Evolutionary conservation across 2,888 invertebrate genomes (phyloP).

Genomic region (Meta bourneti): DNA sequence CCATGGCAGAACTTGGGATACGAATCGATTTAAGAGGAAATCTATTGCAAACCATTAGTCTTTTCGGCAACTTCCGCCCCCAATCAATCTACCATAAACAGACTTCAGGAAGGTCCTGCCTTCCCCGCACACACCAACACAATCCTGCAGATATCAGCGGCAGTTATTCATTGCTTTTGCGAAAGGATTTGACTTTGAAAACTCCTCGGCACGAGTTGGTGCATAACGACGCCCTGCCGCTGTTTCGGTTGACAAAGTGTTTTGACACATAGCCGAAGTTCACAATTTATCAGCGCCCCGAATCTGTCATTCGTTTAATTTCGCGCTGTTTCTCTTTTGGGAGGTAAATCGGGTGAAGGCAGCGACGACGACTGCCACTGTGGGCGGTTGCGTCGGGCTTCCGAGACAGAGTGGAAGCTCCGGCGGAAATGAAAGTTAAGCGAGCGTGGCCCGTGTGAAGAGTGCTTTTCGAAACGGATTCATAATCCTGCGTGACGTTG

Average conservation of each 20-base stretch:
- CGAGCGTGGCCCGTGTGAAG: no score
- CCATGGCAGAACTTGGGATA: constrained; percentile 7
- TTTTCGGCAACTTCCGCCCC: constrained; percentile 32
- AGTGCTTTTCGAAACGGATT: neutral
- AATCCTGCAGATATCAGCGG: neutral
- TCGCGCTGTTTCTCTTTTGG: neutral
- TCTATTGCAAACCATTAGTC: constrained; percentile 53
- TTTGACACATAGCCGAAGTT: constrained; percentile 34
- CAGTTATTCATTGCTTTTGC: constrained; percentile 46
- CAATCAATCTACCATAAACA: constrained; percentile 58
- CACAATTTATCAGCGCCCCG: constrained; percentile 24
- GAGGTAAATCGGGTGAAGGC: neutral
- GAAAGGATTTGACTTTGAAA: constrained; percentile 33
- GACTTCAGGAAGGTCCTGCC: neutral
- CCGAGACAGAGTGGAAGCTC: neutral
- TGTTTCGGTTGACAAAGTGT: constrained; percentile 29
- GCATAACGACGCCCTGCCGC: constrained; percentile 19
- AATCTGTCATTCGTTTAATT: constrained; percentile 27
- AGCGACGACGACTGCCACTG: neutral
- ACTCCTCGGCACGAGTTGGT: neutral
- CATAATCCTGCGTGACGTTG: neutral
- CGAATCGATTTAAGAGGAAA: constrained; percentile 35
- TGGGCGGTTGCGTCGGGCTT: neutral
- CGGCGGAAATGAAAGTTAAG: neutral
- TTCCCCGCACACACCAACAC: neutral